Percentiles rank a stretch among this genome's conserved stretches.
Evolutionary conservation across 2,888 invertebrate genomes (phyloP).

Genomic region (Andrena chrysosceles): DNA sequence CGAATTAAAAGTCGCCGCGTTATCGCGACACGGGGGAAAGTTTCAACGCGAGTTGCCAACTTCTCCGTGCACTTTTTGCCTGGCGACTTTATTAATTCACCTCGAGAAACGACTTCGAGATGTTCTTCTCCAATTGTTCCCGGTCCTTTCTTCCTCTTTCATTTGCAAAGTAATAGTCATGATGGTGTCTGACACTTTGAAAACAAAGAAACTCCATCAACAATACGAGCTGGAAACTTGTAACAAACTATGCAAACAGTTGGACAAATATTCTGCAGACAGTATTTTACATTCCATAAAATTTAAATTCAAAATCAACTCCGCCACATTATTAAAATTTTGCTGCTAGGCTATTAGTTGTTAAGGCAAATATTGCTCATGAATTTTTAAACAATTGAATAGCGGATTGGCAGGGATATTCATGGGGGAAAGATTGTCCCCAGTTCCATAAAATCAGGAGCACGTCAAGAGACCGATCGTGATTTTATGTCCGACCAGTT

Average conservation of each 20-base stretch:
- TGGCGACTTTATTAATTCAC: not conserved
- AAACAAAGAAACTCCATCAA: not conserved
- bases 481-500: not conserved
- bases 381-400: no score
- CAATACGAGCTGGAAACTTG: not conserved
- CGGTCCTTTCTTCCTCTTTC: not conserved
- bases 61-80: not conserved
- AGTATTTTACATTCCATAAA: no score
- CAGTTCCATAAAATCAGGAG: no score
- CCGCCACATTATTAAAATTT: no score
- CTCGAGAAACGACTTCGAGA: not conserved
- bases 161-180: not conserved
- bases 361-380: no score
- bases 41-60: slow-evolving; percentile 1
- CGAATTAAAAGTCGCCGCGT: slow-evolving; percentile 15
- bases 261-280: no score
- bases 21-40: not conserved
- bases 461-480: not conserved
- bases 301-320: no score
- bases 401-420: no score
- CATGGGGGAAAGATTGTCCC: no score
- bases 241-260: not conserved
- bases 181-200: not conserved
- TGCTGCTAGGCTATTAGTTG: no score
- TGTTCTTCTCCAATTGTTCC: not conserved